Base-by-base conservation (phyloP, 2,888 invertebrate genomes). In the Philaethria dido region DNA sequence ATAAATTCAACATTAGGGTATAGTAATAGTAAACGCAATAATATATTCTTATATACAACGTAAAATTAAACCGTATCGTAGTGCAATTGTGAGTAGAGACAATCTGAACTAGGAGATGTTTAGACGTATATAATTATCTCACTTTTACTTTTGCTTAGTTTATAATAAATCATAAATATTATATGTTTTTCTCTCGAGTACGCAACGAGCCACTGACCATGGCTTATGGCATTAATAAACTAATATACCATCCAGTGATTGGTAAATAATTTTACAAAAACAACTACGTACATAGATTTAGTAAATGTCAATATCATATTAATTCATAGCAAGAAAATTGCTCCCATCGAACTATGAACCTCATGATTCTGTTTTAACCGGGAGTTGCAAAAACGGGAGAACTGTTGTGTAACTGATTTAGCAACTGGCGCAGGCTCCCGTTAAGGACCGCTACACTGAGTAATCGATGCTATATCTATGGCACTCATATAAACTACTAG, bases 361-460 rank as follows among this genome's bases (percentile, higher is more conserved):
- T 44, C 29, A 45, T 55, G 22, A 25, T 14, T 57, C 6, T 47
- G 47, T 16, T 25, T 33, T 16, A 47, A 44, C 25, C 47, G 36
- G 55, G 42, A 29, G 25, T 48, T 25, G 16, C 61, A 72, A 74
- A 73, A 75, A 74, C 74, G 71, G 75, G 73, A 74, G 69, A 73
- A 76, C 77, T 73, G 77, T 76, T 77, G 76, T 74, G 72, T 73
- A 74, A 75, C 71, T 70, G 75, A 69, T 36, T 62, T 66, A 72
- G 69, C 59, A 78, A 84, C 80, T 79, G 78, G 83, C 77, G 75
- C 80, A 69, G 67, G 72, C 78, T 80, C 81, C 88, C 87, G 88
- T 88, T 87, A 86, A 76, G 69, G 72, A 81, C 88, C 84, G 88
- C 84, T 86, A 86, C 73, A 73, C 39, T 22, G 2, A 39, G 76